Evolutionary conservation across 2,113 vertebrate genomes (phyloP).

Genomic region (Suncus etruscus): DNA sequence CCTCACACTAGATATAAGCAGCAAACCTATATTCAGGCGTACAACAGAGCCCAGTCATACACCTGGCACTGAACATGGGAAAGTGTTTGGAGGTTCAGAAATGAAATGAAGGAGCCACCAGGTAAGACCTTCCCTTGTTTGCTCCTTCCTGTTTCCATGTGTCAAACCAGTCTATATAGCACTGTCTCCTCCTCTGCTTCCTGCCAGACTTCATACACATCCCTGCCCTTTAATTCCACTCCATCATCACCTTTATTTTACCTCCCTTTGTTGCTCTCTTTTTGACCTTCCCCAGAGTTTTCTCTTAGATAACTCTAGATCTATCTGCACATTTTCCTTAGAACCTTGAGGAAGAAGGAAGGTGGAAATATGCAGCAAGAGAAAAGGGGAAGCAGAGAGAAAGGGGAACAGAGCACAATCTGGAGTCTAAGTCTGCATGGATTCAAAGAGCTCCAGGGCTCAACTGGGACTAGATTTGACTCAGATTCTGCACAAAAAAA

Average conservation of each 20-base stretch:
- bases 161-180: neutral
- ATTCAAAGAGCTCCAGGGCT: neutral
- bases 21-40: neutral
- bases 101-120: accelerated
- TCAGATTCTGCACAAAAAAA: neutral
- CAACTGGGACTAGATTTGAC: neutral
- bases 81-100: neutral
- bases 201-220: neutral
- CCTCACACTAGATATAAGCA: neutral
- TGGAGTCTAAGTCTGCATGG: neutral
- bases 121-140: neutral
- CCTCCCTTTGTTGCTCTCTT: neutral
- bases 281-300: neutral
- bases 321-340: neutral
- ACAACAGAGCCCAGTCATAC: neutral
- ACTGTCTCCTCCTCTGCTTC: neutral
- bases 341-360: neutral
- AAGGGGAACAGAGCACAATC: neutral
- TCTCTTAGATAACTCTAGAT: neutral
- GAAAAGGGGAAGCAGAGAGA: neutral
- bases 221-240: neutral
- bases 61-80: neutral
- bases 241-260: accelerated
- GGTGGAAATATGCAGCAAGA: neutral
- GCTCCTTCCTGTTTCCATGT: neutral